phyloP scores from a whole-genome alignment of 23 tunicate species.

The Halocynthia aurantium region DNA sequence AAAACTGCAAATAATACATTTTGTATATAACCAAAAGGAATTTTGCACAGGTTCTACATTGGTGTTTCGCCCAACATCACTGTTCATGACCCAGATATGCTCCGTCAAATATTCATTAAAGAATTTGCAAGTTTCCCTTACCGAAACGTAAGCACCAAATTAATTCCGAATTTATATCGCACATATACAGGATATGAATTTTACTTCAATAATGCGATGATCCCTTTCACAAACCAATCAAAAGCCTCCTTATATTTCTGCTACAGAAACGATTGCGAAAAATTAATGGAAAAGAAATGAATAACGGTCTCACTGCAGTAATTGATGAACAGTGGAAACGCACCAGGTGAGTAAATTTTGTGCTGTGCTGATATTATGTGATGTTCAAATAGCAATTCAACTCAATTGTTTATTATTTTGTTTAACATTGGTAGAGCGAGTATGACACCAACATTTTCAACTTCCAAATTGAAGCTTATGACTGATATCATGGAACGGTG shows the following conservation, averaged over 20 bases:
- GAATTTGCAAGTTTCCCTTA: conserved; percentile 56
- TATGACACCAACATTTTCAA: conserved; percentile 60
- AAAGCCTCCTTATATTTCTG: background rate
- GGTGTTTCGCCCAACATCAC: conserved; percentile 34
- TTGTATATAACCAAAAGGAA: too few relatives aligned
- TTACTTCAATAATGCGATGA: background rate
- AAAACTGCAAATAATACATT: too few relatives aligned
- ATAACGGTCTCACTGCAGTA: conserved; percentile 25
- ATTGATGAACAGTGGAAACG: conserved; percentile 76
- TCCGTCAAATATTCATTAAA: conserved; percentile 63
- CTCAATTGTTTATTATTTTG: background rate
- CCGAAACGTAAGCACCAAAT: conserved; percentile 45
- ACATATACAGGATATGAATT: background rate
- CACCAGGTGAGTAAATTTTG: conserved; percentile 16
- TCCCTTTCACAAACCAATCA: background rate
- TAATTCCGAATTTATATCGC: background rate
- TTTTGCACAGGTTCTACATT: conserved; percentile 21
- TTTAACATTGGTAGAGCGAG: conserved; percentile 17
- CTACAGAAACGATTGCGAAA: conserved; percentile 24
- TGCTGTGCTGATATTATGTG: background rate
- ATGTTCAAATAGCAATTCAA: background rate
- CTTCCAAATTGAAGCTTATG: conserved; percentile 67
- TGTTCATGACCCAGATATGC: conserved; percentile 55
- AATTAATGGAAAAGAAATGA: conserved; percentile 56
- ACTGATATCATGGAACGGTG: conserved; percentile 50